Evolutionary conservation across 2,888 invertebrate genomes (phyloP), one percentile per base, ranked within the genome.

Genomic region (Parnassius orleans): DNA sequence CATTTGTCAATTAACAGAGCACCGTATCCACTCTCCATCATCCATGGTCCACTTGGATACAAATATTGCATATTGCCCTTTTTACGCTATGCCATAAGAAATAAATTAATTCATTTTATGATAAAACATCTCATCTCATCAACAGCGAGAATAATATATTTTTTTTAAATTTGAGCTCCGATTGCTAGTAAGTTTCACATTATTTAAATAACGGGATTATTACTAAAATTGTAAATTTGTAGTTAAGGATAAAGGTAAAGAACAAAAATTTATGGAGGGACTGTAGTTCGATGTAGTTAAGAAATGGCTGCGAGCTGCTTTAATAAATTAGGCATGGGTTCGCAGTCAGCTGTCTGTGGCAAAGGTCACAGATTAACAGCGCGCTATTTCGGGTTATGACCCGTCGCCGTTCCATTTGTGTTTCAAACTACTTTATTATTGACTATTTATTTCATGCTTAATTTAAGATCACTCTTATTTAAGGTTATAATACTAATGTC

Each of bases 331-430:
- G 76, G 77, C 75, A 78, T 76, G 83, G 83, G 83, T 81, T 81
- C 78, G 78, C 74, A 76, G 75, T 75, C 33, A 77, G 76, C 72
- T 73, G 75, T 55, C 60, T 71, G 67, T 72, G 75, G 69, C 76
- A 87, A 87, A 88, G 89, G 87, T 88, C 86, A 84, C 82, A 81
- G 84, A 87, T 87, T 86, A 86, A 84, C 83, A 80, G 77, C 79
- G 76, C 70, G 78, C 81, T 87, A 87, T 88, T 87, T 88, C 73
- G 78, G 80, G 78, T 78, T 77, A 75, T 80, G 84, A 84, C 84
- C 85, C 74, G 79, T 72, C 78, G 77, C 76, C 70, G 81, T 77
- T 83, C 81, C 80, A 79, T 82, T 82, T 84, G 76, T 78, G 78
- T 69, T 76, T 75, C 74, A 69, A 72, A 73, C 76, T 76, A 73